Base-by-base conservation (phyloP, 2,888 invertebrate genomes). In the Trichacis sp. region DNA sequence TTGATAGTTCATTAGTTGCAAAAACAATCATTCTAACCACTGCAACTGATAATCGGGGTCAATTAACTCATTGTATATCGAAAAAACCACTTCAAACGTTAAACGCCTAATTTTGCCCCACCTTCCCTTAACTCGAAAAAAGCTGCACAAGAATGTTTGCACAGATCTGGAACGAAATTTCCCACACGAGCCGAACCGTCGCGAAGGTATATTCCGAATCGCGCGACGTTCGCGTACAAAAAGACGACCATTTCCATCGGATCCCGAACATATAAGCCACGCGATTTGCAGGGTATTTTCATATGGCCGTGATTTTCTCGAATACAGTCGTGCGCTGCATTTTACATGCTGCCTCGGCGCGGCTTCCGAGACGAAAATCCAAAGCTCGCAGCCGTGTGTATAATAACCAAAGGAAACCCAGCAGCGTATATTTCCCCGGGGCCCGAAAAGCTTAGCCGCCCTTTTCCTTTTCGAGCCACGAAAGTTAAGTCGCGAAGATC, bases 361-460 rank as follows among this genome's bases (percentile, higher is more conserved):
- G 64, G 62, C 65, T 68, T 64, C 50, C 46, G 38, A 49, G 48
- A 50, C 63, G 58, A 66, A 65, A 66, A 68, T 68, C 60, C 54
- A 64, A 68, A 68, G 64, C 70, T 65, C 68, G 65, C 54, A 50
- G 59, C 58, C 70, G 73, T 80, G 81, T 82, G 72, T 82, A 81
- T 78, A 81, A 82, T 81, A 82, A 82, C 81, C 79, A 79, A 77
- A 78, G 76, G 79, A 81, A 82, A 81, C 80, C 81, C 74, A 68
- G 60, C 68, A 70, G 73, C 73, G 76, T 80, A 81, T 81, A 82
- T 81, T 82, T 82, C 81, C 81, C 81, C 73, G 73, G 81, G 80
- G 81, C 66, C 68, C 62, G 60, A 62, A 66, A 68, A 74, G 80
- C 78, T 80, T 80, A 80, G 75, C 73, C 57, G 65, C 61, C 69